Evolutionary conservation across 2,797 vertebrate genomes (phyloP).

Genomic region (Dryobates pubescens): DNA sequence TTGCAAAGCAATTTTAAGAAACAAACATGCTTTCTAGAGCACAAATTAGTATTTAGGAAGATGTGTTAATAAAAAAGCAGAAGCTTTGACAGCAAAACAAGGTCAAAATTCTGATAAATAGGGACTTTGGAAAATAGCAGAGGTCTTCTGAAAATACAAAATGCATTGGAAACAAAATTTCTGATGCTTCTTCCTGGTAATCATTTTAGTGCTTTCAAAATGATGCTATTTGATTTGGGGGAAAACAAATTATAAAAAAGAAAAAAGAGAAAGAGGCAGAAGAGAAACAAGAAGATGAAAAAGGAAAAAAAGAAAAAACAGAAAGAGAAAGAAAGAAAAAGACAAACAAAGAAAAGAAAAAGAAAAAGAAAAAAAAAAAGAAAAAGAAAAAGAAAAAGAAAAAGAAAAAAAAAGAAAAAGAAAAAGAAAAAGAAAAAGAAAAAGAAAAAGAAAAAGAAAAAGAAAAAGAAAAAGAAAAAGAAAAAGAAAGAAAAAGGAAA

Average conservation of each 20-base stretch:
- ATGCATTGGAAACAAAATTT: background rate
- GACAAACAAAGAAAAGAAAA: too few relatives aligned
- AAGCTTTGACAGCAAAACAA: constrained; percentile 39
- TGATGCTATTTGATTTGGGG: background rate
- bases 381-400: too few relatives aligned
- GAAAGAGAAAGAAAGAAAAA: too few relatives aligned
- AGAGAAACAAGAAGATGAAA: too few relatives aligned
- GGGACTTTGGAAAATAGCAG: constrained; percentile 2
- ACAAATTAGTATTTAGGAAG: constrained; percentile 29
- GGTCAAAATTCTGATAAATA: constrained; percentile 42
- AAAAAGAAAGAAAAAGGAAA: too few relatives aligned
- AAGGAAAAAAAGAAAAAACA: background rate
- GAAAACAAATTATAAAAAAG: too few relatives aligned
- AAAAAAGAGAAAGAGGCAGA: too few relatives aligned
- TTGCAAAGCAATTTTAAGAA: background rate
- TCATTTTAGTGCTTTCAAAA: constrained; percentile 28
- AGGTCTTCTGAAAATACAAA: constrained; percentile 25
- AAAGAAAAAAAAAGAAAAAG: too few relatives aligned
- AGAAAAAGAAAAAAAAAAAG: too few relatives aligned
- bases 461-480: too few relatives aligned
- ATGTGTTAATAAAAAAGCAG: constrained; percentile 46
- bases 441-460: too few relatives aligned
- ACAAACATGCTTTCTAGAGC: constrained; percentile 2
- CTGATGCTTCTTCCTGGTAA: constrained; percentile 2
- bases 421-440: too few relatives aligned